These are phyloP conservation scores for Helostoma temminkii DNA, from an alignment of 2,797 vertebrate genomes.

Conservation along the genomic window DNA sequence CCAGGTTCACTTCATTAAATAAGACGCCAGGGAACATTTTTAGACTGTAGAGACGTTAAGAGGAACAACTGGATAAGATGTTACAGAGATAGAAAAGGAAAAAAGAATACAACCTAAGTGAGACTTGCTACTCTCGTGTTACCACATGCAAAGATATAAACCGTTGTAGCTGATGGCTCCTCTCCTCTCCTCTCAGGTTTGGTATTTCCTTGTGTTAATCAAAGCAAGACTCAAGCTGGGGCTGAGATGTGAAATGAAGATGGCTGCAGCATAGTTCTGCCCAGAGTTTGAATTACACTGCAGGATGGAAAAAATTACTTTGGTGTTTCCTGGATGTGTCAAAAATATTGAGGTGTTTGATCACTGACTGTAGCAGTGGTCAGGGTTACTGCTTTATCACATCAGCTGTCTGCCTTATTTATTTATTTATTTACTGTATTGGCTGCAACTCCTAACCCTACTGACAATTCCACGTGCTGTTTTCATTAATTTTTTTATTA, in stretches of 20 bases:
- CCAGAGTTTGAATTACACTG: too few relatives aligned
- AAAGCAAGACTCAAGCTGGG: constrained; percentile 42
- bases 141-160: constrained; percentile 49
- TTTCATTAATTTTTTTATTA: too few relatives aligned
- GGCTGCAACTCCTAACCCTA: too few relatives aligned
- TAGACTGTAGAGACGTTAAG: constrained; percentile 29
- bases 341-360: too few relatives aligned
- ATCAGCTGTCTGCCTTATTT: too few relatives aligned
- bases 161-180: constrained; percentile 46
- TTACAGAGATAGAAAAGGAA: constrained; percentile 32
- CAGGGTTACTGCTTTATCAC: too few relatives aligned
- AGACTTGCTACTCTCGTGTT: constrained; percentile 47
- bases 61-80: constrained; percentile 55
- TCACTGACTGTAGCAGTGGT: too few relatives aligned
- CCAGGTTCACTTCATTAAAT: constrained; percentile 59
- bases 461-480: too few relatives aligned
- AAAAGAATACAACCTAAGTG: constrained; percentile 10
- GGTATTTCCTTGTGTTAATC: constrained; percentile 61
- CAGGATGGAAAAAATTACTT: too few relatives aligned
- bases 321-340: too few relatives aligned
- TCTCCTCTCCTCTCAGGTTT: constrained; percentile 49
- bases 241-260: constrained; percentile 16
- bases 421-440: too few relatives aligned
- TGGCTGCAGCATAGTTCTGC: background rate
- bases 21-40: constrained; percentile 55